A percentile compares a stretch with the other conserved stretches of the same genome.
phyloP scores from a whole-genome alignment of 1,140 invertebrate genomes.

The Drosophila arawakana region DNA sequence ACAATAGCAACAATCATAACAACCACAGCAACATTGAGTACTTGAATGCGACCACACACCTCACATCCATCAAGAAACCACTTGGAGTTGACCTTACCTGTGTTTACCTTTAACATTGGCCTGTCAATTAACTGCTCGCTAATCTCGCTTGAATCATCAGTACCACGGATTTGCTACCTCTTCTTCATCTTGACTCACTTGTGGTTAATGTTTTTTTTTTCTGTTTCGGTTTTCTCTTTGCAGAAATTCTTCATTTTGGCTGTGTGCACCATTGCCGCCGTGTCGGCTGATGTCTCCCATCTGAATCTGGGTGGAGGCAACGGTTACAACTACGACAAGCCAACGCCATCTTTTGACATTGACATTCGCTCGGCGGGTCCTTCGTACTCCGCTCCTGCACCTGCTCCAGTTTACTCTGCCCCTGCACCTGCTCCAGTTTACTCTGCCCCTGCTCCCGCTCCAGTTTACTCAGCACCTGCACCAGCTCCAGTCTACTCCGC shows the following conservation, averaged over 20 bases:
- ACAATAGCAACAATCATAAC: conserved; percentile 33
- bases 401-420: conserved; percentile 51
- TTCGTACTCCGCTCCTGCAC: conserved; percentile 41
- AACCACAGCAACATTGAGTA: conserved; percentile 10
- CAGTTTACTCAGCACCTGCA: conserved; percentile 48
- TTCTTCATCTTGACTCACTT: neutral
- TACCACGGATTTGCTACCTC: conserved; percentile 27
- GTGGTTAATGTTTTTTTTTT: neutral
- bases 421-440: conserved; percentile 51
- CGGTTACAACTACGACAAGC: conserved; percentile 71
- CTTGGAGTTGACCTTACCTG: conserved; percentile 48
- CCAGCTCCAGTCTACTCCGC: conserved; percentile 62
- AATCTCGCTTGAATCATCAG: conserved; percentile 24
- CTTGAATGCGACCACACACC: neutral
- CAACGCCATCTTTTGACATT: conserved; percentile 62
- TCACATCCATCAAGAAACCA: conserved; percentile 47
- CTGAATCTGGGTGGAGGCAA: conserved; percentile 65
- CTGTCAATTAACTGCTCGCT: conserved; percentile 42
- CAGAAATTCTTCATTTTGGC: conserved; percentile 80
- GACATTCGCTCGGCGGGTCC: conserved; percentile 54
- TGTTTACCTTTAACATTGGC: conserved; percentile 54
- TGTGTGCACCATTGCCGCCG: conserved; percentile 69
- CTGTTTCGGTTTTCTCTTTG: conserved; percentile 19
- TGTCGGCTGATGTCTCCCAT: conserved; percentile 75
- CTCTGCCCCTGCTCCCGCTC: conserved; percentile 36